Evolutionary conservation across 2,113 vertebrate species (phyloP).

Genomic region (Budorcas taxicolor): DNA sequence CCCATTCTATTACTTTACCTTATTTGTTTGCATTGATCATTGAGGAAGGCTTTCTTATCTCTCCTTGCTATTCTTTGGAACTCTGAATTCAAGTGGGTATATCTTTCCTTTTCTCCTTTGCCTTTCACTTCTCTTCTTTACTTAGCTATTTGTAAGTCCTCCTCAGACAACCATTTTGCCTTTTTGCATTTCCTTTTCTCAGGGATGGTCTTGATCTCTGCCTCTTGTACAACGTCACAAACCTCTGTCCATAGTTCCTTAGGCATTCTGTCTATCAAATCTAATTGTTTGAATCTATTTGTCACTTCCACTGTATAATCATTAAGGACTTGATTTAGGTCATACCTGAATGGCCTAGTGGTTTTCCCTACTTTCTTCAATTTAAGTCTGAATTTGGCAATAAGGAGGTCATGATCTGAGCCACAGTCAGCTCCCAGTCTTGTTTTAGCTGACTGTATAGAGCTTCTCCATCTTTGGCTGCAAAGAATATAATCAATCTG

Average conservation of each 20-base stretch:
- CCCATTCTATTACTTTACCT: not conserved
- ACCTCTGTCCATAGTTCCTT: not conserved
- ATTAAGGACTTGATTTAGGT: not conserved
- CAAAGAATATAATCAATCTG: not conserved
- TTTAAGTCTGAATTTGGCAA: not conserved
- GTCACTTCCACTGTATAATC: not conserved
- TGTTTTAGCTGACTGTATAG: not conserved
- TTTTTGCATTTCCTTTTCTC: not conserved
- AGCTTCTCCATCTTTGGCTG: not conserved
- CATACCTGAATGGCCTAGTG: not conserved
- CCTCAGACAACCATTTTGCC: not conserved
- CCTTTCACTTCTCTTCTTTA: not conserved
- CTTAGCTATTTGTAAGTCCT: not conserved
- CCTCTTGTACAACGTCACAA: not conserved
- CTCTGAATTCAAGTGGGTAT: not conserved
- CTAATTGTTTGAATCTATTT: not conserved
- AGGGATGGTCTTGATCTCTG: not conserved
- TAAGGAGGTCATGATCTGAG: not conserved
- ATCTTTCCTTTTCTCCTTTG: not conserved
- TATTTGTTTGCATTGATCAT: not conserved
- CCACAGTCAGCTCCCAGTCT: not conserved
- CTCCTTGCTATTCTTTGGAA: not conserved
- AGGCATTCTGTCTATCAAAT: not conserved
- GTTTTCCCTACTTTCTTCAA: not conserved
- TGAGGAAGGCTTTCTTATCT: not conserved